Evolutionary conservation across 2,797 vertebrate species (phyloP), one percentile per base, ranked within the genome.

Genomic region (Cygnus olor): DNA sequence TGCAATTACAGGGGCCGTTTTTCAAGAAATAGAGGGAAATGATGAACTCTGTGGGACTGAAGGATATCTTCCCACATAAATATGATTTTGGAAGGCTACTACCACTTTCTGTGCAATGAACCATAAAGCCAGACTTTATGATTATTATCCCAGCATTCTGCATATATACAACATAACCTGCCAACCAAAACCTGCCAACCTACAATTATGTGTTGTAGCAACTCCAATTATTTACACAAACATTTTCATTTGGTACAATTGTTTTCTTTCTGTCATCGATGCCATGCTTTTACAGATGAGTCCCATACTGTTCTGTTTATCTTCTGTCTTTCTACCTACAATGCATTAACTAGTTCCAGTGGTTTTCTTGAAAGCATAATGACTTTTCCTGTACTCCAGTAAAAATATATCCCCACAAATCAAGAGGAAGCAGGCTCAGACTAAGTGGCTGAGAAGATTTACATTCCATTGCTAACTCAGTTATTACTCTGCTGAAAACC

Each of bases 331-430:
- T 85, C 93, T 68, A 91, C 96, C 96, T 96, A 96, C 88, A 96
- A 90, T 57, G 89, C 95, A 97, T 97, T 97, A 97, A 97, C 97
- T 91, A 96, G 94, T 97, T 97, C 95, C 86, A 96, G 95, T 86
- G 95, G 96, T 92, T 98, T 98, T 98, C 96, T 85, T 97, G 94
- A 81, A 97, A 97, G 95, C 92, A 89, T 97, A 98, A 98, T 97
- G 98, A 98, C 98, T 98, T 98, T 97, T 97, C 90, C 97, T 98
- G 97, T 97, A 96, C 97, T 98, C 95, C 96, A 95, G 97, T 97
- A 97, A 98, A 98, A 98, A 98, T 98, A 98, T 98, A 98, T 94
- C 94, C 97, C 92, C 97, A 98, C 98, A 98, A 98, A 98, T 98
- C 98, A 98, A 98, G 97, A 97, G 95, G 96, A 96, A 98, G 97